These are phyloP conservation scores for Myotis lucifugus DNA, from an alignment of 2,113 vertebrate genomes.

Conservation along the genomic window DNA sequence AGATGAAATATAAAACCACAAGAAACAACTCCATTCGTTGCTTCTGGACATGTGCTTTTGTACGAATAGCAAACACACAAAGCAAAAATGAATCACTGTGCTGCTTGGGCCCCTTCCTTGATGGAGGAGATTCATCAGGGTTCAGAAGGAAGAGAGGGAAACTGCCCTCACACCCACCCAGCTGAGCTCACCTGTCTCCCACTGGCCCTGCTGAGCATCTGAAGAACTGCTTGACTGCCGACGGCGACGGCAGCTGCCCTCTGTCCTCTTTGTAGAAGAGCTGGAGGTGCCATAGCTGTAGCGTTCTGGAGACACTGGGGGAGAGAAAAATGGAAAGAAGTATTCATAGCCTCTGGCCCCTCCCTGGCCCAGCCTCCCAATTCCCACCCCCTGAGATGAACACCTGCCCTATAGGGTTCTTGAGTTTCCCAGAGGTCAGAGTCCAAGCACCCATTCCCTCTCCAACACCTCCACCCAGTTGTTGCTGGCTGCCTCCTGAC, in stretches of 20 bases:
- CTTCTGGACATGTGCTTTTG: not conserved
- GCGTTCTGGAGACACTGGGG: conserved; percentile 91
- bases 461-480: not conserved
- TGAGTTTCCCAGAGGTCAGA: not conserved
- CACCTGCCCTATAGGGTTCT: not conserved
- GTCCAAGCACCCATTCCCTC: not conserved
- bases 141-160: not conserved
- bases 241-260: conserved; percentile 71
- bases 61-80: conserved; percentile 4
- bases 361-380: not conserved
- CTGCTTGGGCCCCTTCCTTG: not conserved
- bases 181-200: conserved; percentile 84
- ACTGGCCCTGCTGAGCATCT: conserved; percentile 80
- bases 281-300: conserved; percentile 75
- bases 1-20: not conserved
- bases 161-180: not conserved
- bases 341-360: not conserved
- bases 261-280: conserved; percentile 73
- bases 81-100: not conserved
- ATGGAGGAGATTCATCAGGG: not conserved
- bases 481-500: not conserved
- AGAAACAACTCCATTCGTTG: not conserved
- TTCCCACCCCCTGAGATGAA: not conserved
- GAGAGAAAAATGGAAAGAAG: not conserved
- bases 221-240: conserved; percentile 56